phyloP scores from a whole-genome alignment of 2,888 invertebrate species.

The Scaptomyza tumidula region DNA sequence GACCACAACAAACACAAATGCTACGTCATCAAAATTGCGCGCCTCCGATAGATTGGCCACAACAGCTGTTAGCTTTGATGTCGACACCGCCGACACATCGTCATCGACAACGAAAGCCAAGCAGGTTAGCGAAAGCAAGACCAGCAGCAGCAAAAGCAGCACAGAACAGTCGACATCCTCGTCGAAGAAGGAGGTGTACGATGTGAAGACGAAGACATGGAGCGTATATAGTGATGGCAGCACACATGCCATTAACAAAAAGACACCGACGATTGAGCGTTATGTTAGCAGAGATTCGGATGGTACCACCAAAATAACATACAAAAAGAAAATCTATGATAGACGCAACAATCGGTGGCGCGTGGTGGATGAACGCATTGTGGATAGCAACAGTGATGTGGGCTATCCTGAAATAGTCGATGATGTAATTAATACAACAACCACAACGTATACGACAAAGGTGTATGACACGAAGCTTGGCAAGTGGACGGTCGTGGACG shows the following conservation, averaged over 20 bases:
- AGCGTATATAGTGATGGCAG: conserved; percentile 78
- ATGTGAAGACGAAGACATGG: conserved; percentile 84
- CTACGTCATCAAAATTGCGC: conserved; percentile 54
- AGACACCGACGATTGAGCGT: conserved; percentile 82
- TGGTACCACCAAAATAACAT: conserved; percentile 83
- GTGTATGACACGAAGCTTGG: conserved; percentile 84
- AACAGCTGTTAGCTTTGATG: conserved; percentile 46
- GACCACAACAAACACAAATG: conserved; percentile 58
- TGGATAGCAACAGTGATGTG: conserved; percentile 84
- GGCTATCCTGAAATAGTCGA: conserved; percentile 84
- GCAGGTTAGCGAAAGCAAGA: conserved; percentile 60
- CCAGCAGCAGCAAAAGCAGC: conserved; percentile 57
- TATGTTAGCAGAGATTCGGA: conserved; percentile 84
- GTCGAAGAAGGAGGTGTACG: conserved; percentile 83
- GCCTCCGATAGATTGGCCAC: conserved; percentile 49
- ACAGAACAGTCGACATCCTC: conserved; percentile 65
- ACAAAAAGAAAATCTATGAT: conserved; percentile 84
- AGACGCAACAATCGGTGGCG: conserved; percentile 84
- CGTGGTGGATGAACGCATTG: conserved; percentile 86
- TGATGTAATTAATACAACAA: conserved; percentile 85
- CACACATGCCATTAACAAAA: conserved; percentile 59
- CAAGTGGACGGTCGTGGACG: conserved; percentile 84
- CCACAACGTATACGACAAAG: conserved; percentile 85
- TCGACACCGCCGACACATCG: conserved; percentile 33
- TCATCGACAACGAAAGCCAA: conserved; percentile 21